Percentiles rank a stretch among this genome's conserved stretches.
phyloP scores from a whole-genome alignment of 2,113 vertebrate genomes.

The Bubo bubo region DNA sequence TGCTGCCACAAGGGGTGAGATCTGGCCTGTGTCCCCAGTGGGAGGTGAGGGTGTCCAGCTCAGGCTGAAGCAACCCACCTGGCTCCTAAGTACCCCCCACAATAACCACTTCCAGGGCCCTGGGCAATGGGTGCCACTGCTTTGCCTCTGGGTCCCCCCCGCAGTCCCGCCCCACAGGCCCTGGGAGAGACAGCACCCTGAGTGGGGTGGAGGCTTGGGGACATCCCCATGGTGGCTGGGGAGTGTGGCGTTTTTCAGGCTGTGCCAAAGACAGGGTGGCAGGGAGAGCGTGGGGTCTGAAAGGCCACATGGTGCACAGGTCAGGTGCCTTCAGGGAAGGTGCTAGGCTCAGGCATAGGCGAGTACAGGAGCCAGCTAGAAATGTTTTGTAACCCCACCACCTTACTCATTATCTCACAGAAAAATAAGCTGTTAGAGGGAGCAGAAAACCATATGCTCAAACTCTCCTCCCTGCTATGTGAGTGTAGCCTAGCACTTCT shows the following conservation, averaged over 20 bases:
- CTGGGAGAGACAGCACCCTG: not conserved
- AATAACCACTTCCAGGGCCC: not conserved
- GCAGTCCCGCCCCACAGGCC: fast-evolving
- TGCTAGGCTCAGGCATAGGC: not conserved
- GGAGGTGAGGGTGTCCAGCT: not conserved
- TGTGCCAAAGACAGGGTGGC: not conserved
- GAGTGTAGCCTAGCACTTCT: not conserved
- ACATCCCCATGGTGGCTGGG: too few species aligned
- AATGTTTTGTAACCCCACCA: not conserved
- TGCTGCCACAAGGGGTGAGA: not conserved
- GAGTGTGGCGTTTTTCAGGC: not conserved
- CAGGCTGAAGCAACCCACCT: not conserved
- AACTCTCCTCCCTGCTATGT: not conserved
- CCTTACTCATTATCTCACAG: not conserved
- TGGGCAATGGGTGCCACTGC: not conserved
- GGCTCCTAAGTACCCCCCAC: not conserved
- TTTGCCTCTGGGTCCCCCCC: not conserved
- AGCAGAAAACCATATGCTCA: not conserved
- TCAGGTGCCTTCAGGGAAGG: not conserved
- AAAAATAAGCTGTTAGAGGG: not conserved
- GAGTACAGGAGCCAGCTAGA: not conserved
- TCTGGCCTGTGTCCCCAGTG: not conserved
- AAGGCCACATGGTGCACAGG: fast-evolving
- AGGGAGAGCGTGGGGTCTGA: not conserved
- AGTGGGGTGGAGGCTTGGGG: fast-evolving